A percentile compares a stretch with the other conserved stretches of the same genome.
phyloP scores from a whole-genome alignment of 2,797 vertebrate genomes.

The Spinus pinus region DNA sequence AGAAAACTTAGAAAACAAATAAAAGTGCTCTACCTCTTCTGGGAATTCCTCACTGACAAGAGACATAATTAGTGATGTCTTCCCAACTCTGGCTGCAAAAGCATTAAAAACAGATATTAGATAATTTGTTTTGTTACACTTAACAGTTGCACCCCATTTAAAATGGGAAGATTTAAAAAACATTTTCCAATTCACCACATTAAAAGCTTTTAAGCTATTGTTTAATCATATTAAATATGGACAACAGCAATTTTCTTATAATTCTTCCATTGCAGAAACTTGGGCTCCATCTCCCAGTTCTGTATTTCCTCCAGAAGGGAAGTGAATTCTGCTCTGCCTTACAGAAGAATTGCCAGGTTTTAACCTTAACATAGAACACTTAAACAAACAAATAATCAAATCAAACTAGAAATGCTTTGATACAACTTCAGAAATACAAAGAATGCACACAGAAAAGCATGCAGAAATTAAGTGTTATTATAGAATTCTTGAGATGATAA shows the following conservation, averaged over 20 bases:
- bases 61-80: slow-evolving; percentile 98
- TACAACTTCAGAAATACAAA: neutral
- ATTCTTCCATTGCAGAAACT: neutral
- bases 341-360: neutral
- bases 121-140: neutral
- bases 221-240: neutral
- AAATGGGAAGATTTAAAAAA: neutral
- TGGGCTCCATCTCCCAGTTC: neutral
- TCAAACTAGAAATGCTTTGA: neutral
- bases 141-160: neutral
- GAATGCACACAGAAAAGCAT: neutral
- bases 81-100: slow-evolving; percentile 95
- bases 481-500: neutral
- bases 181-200: neutral
- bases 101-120: slow-evolving; percentile 52
- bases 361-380: neutral
- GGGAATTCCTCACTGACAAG: slow-evolving; percentile 99
- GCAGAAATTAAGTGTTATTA: neutral
- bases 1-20: slow-evolving; percentile 12
- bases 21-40: slow-evolving; percentile 86
- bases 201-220: neutral
- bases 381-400: neutral
- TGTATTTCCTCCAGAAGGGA: neutral
- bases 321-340: neutral
- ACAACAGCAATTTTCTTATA: neutral